Evolutionary conservation across 2,113 vertebrate species (phyloP).

Genomic region (Plestiodon gilberti): DNA sequence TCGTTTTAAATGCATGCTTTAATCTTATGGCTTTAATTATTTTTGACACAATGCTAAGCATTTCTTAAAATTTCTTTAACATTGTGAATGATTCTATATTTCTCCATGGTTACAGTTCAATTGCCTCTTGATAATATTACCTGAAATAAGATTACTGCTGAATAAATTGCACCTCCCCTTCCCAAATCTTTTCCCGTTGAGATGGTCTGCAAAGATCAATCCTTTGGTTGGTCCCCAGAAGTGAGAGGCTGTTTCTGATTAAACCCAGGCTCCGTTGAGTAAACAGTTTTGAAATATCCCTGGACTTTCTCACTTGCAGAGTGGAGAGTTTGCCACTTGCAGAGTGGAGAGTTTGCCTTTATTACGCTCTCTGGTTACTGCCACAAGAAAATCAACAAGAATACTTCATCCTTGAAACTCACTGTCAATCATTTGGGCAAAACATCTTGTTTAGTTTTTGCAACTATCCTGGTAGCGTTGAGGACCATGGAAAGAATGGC

Average conservation of each 20-base stretch:
- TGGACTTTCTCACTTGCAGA: conserved; percentile 73
- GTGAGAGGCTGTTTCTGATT: conserved; percentile 74
- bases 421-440: neutral
- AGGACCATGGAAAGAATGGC: conserved; percentile 73
- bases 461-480: conserved; percentile 27
- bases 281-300: conserved; percentile 59
- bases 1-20: neutral
- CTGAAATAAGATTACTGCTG: neutral
- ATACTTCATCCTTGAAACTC: conserved; percentile 14
- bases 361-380: neutral
- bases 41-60: neutral
- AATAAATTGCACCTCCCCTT: neutral
- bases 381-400: neutral
- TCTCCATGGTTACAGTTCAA: neutral
- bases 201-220: neutral
- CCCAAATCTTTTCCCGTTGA: neutral
- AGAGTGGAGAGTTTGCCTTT: conserved; percentile 4
- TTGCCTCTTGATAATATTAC: neutral
- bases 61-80: neutral
- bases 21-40: neutral
- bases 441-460: neutral
- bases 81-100: too few relatives aligned
- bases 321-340: conserved; percentile 43
- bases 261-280: conserved; percentile 66
- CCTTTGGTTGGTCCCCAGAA: conserved; percentile 30